phyloP scores from a whole-genome alignment of 2,888 invertebrate genomes.

The Volucella zonaria region DNA sequence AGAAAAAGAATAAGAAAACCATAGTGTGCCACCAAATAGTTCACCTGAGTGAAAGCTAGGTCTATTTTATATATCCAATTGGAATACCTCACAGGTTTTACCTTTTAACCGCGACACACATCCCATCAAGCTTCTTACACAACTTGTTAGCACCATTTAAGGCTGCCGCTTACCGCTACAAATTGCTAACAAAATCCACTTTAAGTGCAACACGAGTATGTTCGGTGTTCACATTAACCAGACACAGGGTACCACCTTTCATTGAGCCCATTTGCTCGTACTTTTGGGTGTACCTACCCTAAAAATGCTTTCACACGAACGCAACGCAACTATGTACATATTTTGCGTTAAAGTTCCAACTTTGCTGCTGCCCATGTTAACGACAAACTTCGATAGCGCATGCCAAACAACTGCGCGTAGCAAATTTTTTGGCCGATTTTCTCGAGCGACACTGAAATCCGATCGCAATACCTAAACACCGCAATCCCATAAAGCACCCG shows the following conservation, averaged over 20 bases:
- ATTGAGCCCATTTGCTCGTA: slow-evolving; percentile 30
- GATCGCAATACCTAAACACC: slow-evolving; percentile 51
- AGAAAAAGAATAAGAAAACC: too few species aligned
- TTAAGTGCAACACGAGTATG: slow-evolving; percentile 54
- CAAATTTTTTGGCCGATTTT: slow-evolving; percentile 22
- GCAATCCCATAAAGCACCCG: slow-evolving; percentile 72
- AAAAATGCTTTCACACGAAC: slow-evolving; percentile 46
- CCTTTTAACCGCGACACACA: slow-evolving; percentile 26
- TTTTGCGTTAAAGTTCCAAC: too few species aligned
- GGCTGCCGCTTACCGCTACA: slow-evolving; percentile 41
- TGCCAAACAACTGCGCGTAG: slow-evolving; percentile 43
- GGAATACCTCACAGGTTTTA: too few species aligned
- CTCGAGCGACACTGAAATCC: slow-evolving; percentile 64
- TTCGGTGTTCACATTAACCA: slow-evolving; percentile 31
- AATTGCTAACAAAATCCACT: slow-evolving; percentile 69
- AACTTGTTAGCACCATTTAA: slow-evolving; percentile 41
- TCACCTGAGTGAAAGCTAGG: too few species aligned
- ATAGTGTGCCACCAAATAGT: too few species aligned
- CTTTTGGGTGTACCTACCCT: slow-evolving; percentile 58
- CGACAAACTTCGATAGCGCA: slow-evolving; percentile 56
- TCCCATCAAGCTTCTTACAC: slow-evolving; percentile 31
- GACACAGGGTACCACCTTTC: slow-evolving; percentile 53
- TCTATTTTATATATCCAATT: too few species aligned
- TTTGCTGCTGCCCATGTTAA: slow-evolving; percentile 15
- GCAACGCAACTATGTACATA: slow-evolving; percentile 27